Evolutionary conservation across 2,888 invertebrate species (phyloP), one percentile per base, ranked within the genome.

Genomic region (Protophormia terraenovae): DNA sequence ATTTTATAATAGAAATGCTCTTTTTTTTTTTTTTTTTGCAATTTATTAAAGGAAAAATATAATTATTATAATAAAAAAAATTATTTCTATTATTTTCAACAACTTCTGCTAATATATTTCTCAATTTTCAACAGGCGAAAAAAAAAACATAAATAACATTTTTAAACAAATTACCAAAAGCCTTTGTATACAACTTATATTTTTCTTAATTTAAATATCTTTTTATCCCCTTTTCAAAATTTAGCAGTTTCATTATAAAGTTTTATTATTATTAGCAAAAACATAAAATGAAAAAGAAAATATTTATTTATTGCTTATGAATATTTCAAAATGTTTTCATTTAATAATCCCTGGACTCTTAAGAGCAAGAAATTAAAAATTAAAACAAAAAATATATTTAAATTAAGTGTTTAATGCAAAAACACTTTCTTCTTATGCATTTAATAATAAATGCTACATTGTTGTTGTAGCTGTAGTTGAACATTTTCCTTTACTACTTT

Each of bases 221-320:
- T 24, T 24, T 55, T 5, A 53, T 58, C 14, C 5, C 5, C 29
- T 29, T 58, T 32, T n/a, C 8, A 29, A 29, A n/a, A n/a, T n/a
- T n/a, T n/a, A n/a, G n/a, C n/a, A n/a, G n/a, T n/a, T n/a, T n/a
- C n/a, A n/a, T n/a, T n/a, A n/a, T n/a, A n/a, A n/a, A n/a, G n/a
- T n/a, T 27, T 0, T 64, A 7, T 24, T 38, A 22, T 16, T 50
- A 27, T 60, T 0, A 77, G 58, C 22, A 22, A 3, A 19, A 60
- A 69, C 27, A 41, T 27, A 3, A 12, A 22, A 24, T 41, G 2
- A 14, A 19, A 45, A 47, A 58, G 19, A 35, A 72, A 14, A 60
- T 69, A 69, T 32, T 76, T 81, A 77, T 85, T 78, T 80, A 73
- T 73, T 69, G 82, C 85, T 73, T 85, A 73, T 78, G 81, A 85